These are phyloP conservation scores for Agrenia bidenticulata DNA, from an alignment of 2,888 invertebrate species.

Conservation along the genomic window DNA sequence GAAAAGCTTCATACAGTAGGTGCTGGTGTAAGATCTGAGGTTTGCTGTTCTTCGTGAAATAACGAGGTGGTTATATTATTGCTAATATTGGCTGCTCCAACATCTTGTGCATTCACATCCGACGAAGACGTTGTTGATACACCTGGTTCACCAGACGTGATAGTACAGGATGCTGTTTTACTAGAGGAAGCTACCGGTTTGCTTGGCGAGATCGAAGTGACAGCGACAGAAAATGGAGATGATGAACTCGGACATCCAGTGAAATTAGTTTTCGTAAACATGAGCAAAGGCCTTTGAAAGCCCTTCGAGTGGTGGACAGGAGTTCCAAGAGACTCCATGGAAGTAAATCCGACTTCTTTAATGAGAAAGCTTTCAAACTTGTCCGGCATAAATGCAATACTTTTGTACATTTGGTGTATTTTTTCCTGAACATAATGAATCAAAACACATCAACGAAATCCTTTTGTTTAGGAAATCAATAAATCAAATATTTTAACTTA, in stretches of 20 bases:
- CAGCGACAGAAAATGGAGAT: conserved; percentile 5
- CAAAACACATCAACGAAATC: conserved; percentile 22
- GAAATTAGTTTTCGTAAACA: conserved; percentile 52
- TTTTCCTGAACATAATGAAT: conserved; percentile 83
- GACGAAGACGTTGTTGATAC: too few relatives aligned
- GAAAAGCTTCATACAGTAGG: conserved; percentile 5
- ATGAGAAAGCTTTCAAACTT: conserved; percentile 90
- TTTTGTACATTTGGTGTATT: conserved; percentile 80
- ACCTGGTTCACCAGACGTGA: background rate
- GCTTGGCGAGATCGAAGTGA: background rate
- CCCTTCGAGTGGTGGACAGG: conserved; percentile 84
- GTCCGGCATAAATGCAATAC: conserved; percentile 84
- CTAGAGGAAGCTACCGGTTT: too few relatives aligned
- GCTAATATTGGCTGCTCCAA: too few relatives aligned
- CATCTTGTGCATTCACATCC: too few relatives aligned
- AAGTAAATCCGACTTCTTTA: conserved; percentile 87
- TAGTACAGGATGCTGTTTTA: background rate
- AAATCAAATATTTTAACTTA: conserved; percentile 62
- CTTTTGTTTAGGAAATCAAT: too few relatives aligned
- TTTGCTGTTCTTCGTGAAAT: background rate
- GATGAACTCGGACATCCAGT: background rate
- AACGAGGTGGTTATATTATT: too few relatives aligned
- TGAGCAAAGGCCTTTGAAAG: conserved; percentile 62
- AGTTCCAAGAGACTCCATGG: conserved; percentile 78
- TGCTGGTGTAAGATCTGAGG: conserved; percentile 1